These are phyloP conservation scores for Oligia fasciuncula DNA, from an alignment of 2,888 invertebrate genomes.

Conservation along the genomic window DNA sequence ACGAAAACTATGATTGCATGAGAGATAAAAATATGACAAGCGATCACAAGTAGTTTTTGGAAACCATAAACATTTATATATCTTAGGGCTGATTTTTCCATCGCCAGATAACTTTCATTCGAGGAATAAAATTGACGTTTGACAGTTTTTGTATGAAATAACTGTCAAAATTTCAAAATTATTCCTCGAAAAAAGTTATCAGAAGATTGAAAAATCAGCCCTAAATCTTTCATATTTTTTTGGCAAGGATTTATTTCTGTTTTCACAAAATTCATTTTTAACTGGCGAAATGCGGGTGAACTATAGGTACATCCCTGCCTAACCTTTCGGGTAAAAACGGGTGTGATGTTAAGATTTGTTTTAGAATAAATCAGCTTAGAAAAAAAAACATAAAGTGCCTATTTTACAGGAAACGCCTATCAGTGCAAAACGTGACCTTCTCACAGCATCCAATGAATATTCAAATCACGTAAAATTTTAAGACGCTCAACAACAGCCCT, in stretches of 20 bases:
- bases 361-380: slow-evolving; percentile 13
- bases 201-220: too few species aligned
- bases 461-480: slow-evolving; percentile 63
- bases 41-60: background rate
- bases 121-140: too few species aligned
- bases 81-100: too few species aligned
- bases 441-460: slow-evolving; percentile 35
- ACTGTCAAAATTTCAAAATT: too few species aligned
- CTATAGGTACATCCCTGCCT: background rate
- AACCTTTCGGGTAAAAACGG: background rate
- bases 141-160: too few species aligned
- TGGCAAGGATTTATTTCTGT: background rate
- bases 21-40: background rate
- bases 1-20: background rate
- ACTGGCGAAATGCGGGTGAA: background rate
- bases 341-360: background rate
- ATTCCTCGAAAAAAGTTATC: too few species aligned
- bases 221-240: background rate
- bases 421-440: slow-evolving; percentile 52
- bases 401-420: slow-evolving; percentile 46
- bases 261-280: background rate
- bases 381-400: slow-evolving; percentile 21
- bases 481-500: slow-evolving; percentile 48
- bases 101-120: too few species aligned
- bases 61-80: background rate